phyloP scores from a whole-genome alignment of 2,888 invertebrate species.

The Lordiphosa fenestrarum region DNA sequence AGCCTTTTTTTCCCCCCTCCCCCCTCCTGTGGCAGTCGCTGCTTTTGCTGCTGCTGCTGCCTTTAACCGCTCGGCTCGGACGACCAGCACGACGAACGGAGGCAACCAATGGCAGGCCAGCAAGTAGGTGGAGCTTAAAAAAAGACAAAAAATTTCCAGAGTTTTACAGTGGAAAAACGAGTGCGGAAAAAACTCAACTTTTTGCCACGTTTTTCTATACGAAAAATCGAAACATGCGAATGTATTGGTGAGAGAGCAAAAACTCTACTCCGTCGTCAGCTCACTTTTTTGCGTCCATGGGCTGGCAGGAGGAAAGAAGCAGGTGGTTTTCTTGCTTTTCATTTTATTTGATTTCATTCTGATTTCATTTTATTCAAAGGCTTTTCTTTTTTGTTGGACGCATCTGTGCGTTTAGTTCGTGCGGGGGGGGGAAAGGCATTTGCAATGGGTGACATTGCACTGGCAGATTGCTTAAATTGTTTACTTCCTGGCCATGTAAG shows the following conservation, averaged over 20 bases:
- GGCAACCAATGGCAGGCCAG: slow-evolving; percentile 75
- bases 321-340: slow-evolving; percentile 50
- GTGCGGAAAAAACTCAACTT: slow-evolving; percentile 55
- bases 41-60: slow-evolving; percentile 28
- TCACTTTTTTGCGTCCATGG: neutral
- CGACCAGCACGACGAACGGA: slow-evolving; percentile 29
- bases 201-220: slow-evolving; percentile 77
- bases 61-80: too few relatives aligned
- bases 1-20: slow-evolving; percentile 68
- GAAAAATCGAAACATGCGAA: slow-evolving; percentile 10
- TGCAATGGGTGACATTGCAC: slow-evolving; percentile 34
- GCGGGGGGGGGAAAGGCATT: slow-evolving; percentile 6
- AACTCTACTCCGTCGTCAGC: slow-evolving; percentile 2
- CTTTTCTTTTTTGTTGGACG: slow-evolving; percentile 24
- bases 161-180: slow-evolving; percentile 56
- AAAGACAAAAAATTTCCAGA: slow-evolving; percentile 71
- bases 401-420: slow-evolving; percentile 40
- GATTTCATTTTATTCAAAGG: slow-evolving; percentile 61
- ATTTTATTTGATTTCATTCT: slow-evolving; percentile 64
- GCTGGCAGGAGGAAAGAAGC: neutral
- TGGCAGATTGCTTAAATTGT: slow-evolving; percentile 70
- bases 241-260: slow-evolving; percentile 22
- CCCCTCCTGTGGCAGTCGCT: slow-evolving; percentile 36
- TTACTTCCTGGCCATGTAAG: slow-evolving; percentile 59
- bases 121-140: slow-evolving; percentile 79